Conservation (phyloP, 2,113 vertebrate genomes). For the Nanger granti region DNA sequence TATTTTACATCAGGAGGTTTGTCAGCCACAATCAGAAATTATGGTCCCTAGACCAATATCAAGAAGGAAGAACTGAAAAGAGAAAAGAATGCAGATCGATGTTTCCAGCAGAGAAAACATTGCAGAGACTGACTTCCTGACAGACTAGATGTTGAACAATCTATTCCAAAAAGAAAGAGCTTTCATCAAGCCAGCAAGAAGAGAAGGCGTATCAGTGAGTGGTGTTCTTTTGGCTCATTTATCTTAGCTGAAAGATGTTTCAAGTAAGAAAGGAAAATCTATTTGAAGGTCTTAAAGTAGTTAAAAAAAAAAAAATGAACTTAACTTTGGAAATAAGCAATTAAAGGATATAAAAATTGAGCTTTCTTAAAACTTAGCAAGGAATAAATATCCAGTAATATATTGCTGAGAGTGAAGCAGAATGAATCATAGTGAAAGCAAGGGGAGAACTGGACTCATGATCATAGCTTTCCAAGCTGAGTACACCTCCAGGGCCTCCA, state of each 20-base stretch:
- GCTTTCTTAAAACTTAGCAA: constrained; percentile 4
- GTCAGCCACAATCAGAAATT: constrained; percentile 24
- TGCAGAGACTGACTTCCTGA: constrained; percentile 22
- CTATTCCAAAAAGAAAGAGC: constrained; percentile 39
- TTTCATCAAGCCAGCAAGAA: not conserved
- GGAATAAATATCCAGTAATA: constrained; percentile 17
- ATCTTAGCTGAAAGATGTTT: constrained; percentile 39
- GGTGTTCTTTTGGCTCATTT: not conserved
- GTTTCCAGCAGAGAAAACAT: constrained; percentile 31
- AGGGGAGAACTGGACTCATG: not conserved
- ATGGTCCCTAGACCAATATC: constrained; percentile 3
- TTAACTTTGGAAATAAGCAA: constrained; percentile 41
- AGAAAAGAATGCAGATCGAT: constrained; percentile 54
- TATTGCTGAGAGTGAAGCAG: not conserved
- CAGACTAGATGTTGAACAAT: not conserved
- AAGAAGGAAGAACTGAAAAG: constrained; percentile 34
- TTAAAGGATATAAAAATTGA: constrained; percentile 6
- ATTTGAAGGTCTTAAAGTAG: constrained; percentile 25
- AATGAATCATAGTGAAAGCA: not conserved
- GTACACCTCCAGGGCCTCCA: not conserved
- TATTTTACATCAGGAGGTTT: constrained; percentile 33
- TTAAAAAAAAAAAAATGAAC: not conserved
- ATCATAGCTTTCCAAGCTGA: not conserved
- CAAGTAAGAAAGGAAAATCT: constrained; percentile 15
- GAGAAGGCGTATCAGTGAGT: not conserved